Conservation (phyloP, 2,888 invertebrate species). For the Notocelia uddmanniana region DNA sequence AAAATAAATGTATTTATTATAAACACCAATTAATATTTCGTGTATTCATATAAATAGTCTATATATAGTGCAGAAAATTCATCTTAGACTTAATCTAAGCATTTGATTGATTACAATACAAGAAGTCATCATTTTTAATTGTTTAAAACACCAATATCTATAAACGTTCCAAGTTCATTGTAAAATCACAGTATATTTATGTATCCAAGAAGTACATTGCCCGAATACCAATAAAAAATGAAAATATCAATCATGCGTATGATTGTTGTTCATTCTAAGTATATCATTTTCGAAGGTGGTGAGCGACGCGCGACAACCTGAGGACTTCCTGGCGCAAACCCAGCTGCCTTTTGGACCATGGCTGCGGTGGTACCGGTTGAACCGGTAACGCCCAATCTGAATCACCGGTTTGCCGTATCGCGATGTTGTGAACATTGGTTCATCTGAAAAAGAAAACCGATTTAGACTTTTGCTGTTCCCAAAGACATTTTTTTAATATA, state of each 20-base stretch:
- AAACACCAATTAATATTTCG: background rate
- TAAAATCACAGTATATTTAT: no score
- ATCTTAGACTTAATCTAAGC: no score
- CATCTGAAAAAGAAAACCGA: slow-evolving; percentile 5
- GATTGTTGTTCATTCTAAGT: slow-evolving; percentile 27
- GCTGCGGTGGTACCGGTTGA: slow-evolving; percentile 38
- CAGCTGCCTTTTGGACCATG: slow-evolving; percentile 34
- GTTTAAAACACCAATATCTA: no score
- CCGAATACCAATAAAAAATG: no score
- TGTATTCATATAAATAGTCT: background rate
- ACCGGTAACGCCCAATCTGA: slow-evolving; percentile 27
- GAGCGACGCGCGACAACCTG: slow-evolving; percentile 55
- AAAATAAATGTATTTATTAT: background rate
- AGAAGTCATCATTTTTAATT: no score
- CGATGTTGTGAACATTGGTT: slow-evolving; percentile 4
- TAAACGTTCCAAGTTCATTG: no score
- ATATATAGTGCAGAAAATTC: no score
- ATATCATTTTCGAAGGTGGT: slow-evolving; percentile 53
- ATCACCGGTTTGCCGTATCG: slow-evolving; percentile 29
- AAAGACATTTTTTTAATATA: no score
- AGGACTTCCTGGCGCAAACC: slow-evolving; percentile 36
- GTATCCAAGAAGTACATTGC: no score
- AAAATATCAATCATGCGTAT: slow-evolving; percentile 39
- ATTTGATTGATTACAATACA: no score
- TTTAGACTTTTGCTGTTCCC: background rate